Conservation (phyloP, 2,888 invertebrate species). For the Yponomeuta cagnagella region DNA sequence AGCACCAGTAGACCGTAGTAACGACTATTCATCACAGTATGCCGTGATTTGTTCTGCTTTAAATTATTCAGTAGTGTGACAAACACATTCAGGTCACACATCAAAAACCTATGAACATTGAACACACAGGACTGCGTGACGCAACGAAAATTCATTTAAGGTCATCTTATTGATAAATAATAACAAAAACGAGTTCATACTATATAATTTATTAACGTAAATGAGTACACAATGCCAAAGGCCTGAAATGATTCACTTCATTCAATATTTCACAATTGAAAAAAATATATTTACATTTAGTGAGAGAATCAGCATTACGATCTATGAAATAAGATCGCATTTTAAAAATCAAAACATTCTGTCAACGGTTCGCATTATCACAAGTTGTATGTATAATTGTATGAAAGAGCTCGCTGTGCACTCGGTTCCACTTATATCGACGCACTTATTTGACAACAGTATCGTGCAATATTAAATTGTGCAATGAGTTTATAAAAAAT, state of each 20-base stretch:
- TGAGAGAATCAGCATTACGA: conserved; percentile 66
- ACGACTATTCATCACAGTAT: too few species aligned
- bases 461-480: conserved; percentile 60
- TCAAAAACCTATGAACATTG: neutral
- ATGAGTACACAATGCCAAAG: conserved; percentile 76
- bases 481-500: conserved; percentile 61
- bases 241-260: conserved; percentile 73
- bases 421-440: conserved; percentile 36
- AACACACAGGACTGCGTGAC: neutral
- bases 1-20: too few species aligned
- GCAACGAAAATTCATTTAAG: neutral
- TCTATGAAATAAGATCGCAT: conserved; percentile 53
- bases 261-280: conserved; percentile 67
- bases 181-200: conserved; percentile 57
- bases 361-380: conserved; percentile 57
- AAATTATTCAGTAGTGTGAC: too few species aligned
- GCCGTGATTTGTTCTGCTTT: too few species aligned
- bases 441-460: neutral
- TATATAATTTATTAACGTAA: conserved; percentile 76
- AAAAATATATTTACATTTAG: conserved; percentile 70
- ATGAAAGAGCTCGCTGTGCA: conserved; percentile 67
- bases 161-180: neutral
- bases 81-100: too few species aligned
- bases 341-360: conserved; percentile 45
- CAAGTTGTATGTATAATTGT: conserved; percentile 57